Conservation (phyloP, 2,888 invertebrate genomes). For the Sthenelais limicola region DNA sequence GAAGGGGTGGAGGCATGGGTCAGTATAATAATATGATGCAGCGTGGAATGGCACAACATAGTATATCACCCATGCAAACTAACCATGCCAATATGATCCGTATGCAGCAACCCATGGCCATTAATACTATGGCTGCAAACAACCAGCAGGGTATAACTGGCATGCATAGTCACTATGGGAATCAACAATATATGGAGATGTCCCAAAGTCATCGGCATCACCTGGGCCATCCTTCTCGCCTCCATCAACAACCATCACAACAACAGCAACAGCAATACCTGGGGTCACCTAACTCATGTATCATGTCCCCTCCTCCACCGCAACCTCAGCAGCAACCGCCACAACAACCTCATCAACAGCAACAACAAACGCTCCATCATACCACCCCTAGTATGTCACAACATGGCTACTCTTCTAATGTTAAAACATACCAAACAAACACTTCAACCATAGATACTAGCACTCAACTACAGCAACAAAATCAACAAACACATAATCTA, state of each 20-base stretch:
- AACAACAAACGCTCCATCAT: conserved; percentile 7
- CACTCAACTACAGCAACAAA: neutral
- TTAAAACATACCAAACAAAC: conserved; percentile 21
- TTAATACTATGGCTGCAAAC: neutral
- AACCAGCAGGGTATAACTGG: conserved; percentile 8
- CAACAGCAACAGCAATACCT: conserved; percentile 33
- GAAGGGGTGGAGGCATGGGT: conserved; percentile 15
- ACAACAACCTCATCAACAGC: conserved; percentile 14
- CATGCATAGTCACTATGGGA: conserved; percentile 17
- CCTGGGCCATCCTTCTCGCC: neutral
- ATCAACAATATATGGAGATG: conserved; percentile 25
- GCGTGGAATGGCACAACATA: conserved; percentile 31
- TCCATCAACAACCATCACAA: conserved; percentile 20
- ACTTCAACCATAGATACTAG: conserved; percentile 5
- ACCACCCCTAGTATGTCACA: conserved; percentile 16
- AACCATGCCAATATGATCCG: no score
- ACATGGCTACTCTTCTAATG: conserved; percentile 14
- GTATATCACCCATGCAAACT: neutral
- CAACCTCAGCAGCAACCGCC: neutral
- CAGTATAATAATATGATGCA: conserved; percentile 31
- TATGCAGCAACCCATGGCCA: conserved; percentile 23
- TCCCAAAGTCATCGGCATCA: conserved; percentile 5
- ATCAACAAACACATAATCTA: neutral
- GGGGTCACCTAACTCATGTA: conserved; percentile 25
- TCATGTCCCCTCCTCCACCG: conserved; percentile 26